Evolutionary conservation across 2,113 vertebrate species (phyloP).

Genomic region (Actenoides lindsayi): DNA sequence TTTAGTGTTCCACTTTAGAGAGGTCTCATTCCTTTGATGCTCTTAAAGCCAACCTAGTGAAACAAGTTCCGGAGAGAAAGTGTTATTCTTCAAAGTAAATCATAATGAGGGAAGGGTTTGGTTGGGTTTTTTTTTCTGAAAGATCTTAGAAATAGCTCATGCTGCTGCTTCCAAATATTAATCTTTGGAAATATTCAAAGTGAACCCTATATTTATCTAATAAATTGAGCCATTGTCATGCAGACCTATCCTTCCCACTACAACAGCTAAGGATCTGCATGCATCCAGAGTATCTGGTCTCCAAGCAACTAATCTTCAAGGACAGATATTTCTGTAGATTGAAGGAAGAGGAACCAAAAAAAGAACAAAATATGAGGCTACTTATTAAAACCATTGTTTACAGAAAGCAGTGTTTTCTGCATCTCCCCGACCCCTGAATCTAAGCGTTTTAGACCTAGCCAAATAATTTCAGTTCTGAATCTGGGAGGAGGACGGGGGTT

Average conservation of each 20-base stretch:
- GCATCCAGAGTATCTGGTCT: background rate
- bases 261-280: background rate
- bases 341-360: background rate
- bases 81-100: slow-evolving; percentile 10
- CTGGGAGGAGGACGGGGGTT: background rate
- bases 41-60: slow-evolving; percentile 54
- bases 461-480: background rate
- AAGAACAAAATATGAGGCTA: background rate
- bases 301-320: background rate
- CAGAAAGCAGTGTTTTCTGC: background rate
- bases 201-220: background rate
- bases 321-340: background rate
- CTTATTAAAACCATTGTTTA: background rate
- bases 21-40: slow-evolving; percentile 35
- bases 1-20: slow-evolving; percentile 39
- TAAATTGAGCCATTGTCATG: background rate
- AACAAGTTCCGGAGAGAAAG: slow-evolving; percentile 25
- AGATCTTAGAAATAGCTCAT: slow-evolving; percentile 11
- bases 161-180: background rate
- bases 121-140: background rate
- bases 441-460: background rate
- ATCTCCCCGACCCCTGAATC: background rate
- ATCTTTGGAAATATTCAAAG: background rate
- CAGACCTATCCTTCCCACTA: background rate
- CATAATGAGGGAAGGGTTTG: background rate